Percentiles rank a stretch among this genome's conserved stretches.
Evolutionary conservation across 2,797 vertebrate genomes (phyloP).

Genomic region (Sebastes glaucus): DNA sequence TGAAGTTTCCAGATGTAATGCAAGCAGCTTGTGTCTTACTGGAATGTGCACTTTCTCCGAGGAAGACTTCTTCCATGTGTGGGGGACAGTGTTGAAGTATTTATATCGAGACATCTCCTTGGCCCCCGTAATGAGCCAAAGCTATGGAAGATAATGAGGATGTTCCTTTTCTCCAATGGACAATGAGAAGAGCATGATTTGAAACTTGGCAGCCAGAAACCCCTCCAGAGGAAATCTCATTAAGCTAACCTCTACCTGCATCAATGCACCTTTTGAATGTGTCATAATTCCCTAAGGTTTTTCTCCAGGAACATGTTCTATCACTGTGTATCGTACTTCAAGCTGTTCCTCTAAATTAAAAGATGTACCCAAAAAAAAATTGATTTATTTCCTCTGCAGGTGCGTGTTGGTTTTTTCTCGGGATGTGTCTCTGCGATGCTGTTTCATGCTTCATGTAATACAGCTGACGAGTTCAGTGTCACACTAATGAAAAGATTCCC

Average conservation of each 20-base stretch:
- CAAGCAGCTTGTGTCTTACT: constrained; percentile 8
- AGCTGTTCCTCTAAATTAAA: constrained; percentile 58
- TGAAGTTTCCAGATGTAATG: constrained; percentile 14
- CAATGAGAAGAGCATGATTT: constrained; percentile 69
- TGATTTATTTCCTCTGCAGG: constrained; percentile 25
- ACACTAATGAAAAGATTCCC: constrained; percentile 64
- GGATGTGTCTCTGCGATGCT: constrained; percentile 14
- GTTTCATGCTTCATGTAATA: constrained; percentile 50
- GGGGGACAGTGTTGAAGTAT: constrained; percentile 29
- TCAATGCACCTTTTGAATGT: constrained; percentile 61
- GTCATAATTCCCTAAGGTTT: constrained; percentile 48
- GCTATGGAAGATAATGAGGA: constrained; percentile 75
- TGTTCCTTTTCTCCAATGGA: constrained; percentile 59
- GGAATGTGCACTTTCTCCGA: constrained; percentile 4
- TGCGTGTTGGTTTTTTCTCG: constrained; percentile 22
- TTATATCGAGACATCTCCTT: constrained; percentile 59
- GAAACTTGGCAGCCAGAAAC: constrained; percentile 70
- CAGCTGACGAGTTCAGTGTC: constrained; percentile 41
- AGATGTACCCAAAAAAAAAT: constrained; percentile 21
- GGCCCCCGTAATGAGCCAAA: constrained; percentile 67
- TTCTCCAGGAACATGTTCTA: constrained; percentile 36
- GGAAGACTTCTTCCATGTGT: constrained; percentile 14
- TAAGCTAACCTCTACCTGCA: constrained; percentile 74
- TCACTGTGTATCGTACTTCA: constrained; percentile 35
- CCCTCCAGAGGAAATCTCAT: constrained; percentile 77